Evolutionary conservation across 2,797 vertebrate species (phyloP).

Genomic region (Macroramphosus scolopax): DNA sequence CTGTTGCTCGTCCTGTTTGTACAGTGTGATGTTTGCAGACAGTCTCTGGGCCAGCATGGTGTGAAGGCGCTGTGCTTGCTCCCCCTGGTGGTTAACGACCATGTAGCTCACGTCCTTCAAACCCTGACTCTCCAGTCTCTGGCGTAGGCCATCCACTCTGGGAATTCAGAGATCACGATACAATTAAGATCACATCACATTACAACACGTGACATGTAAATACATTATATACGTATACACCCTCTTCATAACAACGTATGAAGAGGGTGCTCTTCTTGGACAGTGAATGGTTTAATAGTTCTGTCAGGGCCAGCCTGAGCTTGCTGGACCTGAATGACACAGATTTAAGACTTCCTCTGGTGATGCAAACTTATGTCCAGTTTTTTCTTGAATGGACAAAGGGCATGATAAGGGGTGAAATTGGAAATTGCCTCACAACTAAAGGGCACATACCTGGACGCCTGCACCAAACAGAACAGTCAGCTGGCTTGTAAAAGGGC

Average conservation of each 20-base stretch:
- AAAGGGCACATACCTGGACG: constrained; percentile 79
- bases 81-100: constrained; percentile 86
- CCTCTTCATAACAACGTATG: no score
- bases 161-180: background rate
- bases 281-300: no score
- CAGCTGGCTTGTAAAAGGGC: constrained; percentile 92
- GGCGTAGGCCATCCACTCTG: constrained; percentile 87
- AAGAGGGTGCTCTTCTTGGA: no score
- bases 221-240: no score
- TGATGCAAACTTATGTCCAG: background rate
- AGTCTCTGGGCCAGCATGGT: constrained; percentile 76
- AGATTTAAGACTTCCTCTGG: background rate
- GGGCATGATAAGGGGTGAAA: no score
- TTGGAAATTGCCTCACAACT: no score
- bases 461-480: constrained; percentile 90
- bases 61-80: constrained; percentile 74
- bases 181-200: no score
- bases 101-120: constrained; percentile 84
- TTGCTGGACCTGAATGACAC: background rate
- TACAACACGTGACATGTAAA: no score
- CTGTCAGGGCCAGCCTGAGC: no score
- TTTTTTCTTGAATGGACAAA: constrained; percentile 6
- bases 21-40: constrained; percentile 82
- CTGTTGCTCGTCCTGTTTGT: constrained; percentile 81
- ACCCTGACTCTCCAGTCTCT: constrained; percentile 82